phyloP scores from a whole-genome alignment of 1,140 invertebrate species.

The Odontomachus brunneus region DNA sequence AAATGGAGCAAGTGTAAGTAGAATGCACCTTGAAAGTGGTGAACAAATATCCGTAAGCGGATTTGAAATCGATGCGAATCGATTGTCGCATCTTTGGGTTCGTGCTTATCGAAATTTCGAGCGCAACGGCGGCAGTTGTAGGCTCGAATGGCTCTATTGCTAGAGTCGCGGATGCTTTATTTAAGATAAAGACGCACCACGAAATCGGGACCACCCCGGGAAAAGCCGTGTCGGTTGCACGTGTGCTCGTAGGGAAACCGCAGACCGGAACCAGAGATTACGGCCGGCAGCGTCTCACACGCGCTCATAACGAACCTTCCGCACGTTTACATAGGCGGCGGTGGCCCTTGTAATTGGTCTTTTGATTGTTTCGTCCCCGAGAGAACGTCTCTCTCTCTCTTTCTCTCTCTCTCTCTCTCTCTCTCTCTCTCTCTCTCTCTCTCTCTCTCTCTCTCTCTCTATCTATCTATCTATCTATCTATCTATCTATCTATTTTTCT shows the following conservation, averaged over 20 bases:
- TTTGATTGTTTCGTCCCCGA: no score
- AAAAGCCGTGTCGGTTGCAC: conserved; percentile 68
- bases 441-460: no score
- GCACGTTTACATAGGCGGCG: conserved; percentile 57
- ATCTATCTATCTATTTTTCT: no score
- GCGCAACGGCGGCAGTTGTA: neutral
- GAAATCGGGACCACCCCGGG: conserved; percentile 65
- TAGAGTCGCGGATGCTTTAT: conserved; percentile 54
- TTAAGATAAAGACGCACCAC: conserved; percentile 64
- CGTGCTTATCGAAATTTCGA: no score
- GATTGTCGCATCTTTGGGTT: no score
- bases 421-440: no score
- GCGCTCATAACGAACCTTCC: conserved; percentile 9
- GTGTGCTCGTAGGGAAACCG: conserved; percentile 73
- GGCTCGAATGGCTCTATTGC: conserved; percentile 51
- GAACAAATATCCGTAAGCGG: conserved; percentile 33
- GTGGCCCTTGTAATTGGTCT: conserved; percentile 48
- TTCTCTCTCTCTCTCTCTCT: no score
- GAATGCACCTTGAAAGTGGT: conserved; percentile 9
- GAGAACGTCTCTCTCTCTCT: no score
- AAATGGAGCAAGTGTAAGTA: conserved; percentile 1
- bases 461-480: no score
- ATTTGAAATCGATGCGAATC: neutral
- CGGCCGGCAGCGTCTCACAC: conserved; percentile 37
- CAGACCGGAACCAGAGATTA: conserved; percentile 74